These are phyloP conservation scores for Aleiodes sp. DNA, from an alignment of 1,140 invertebrate genomes.

Conservation along the genomic window DNA sequence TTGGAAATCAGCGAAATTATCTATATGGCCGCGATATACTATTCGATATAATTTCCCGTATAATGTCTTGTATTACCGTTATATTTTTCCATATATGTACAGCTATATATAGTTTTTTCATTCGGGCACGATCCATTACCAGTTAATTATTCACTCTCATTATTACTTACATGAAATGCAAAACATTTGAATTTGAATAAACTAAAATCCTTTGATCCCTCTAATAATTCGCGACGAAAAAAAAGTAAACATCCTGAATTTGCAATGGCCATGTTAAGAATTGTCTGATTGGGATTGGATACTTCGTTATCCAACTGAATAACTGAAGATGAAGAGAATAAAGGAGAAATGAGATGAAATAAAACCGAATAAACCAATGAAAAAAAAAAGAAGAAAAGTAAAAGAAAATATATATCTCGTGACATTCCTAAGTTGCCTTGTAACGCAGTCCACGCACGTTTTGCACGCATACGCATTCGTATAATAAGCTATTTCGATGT, in stretches of 20 bases:
- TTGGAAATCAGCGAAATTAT: too few relatives aligned
- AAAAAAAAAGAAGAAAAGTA: not conserved
- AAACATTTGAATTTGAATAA: not conserved
- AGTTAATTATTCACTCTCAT: not conserved
- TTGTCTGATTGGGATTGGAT: not conserved
- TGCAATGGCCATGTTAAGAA: conserved; percentile 15
- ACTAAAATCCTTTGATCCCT: not conserved
- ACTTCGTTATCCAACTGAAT: conserved; percentile 19
- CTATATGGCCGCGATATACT: too few relatives aligned
- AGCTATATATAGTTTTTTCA: too few relatives aligned
- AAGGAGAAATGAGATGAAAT: too few relatives aligned
- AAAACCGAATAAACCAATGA: conserved; percentile 2
- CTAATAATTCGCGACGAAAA: conserved; percentile 4
- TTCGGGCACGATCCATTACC: too few relatives aligned
- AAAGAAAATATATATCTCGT: conserved; percentile 9
- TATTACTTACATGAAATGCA: not conserved
- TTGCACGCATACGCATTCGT: conserved; percentile 6
- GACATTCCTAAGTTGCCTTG: conserved; percentile 5
- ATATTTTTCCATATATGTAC: too few relatives aligned
- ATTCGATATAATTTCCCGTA: too few relatives aligned
- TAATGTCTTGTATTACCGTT: too few relatives aligned
- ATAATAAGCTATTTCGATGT: conserved; percentile 7
- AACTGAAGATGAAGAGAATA: conserved; percentile 28
- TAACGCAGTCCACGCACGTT: conserved; percentile 8
- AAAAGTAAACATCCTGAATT: not conserved